phyloP scores from a whole-genome alignment of 2,888 invertebrate genomes.

The Lamproptera curius region DNA sequence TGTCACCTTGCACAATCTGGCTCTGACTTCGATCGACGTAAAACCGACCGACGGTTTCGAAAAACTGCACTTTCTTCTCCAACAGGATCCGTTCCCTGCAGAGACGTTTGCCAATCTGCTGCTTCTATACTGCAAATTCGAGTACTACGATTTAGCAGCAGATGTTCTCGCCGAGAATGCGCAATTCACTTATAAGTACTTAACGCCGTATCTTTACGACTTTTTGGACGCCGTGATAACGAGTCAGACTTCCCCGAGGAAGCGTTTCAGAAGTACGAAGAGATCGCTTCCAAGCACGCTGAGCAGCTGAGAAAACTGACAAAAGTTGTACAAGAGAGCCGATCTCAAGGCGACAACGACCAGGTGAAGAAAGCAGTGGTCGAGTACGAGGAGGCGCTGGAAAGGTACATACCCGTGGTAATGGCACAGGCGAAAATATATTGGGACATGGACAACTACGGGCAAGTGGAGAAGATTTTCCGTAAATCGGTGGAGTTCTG shows the following conservation, averaged over 20 bases:
- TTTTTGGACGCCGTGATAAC: conserved; percentile 98
- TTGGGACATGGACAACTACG: conserved; percentile 98
- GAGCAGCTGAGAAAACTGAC: conserved; percentile 94
- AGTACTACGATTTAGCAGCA: conserved; percentile 98
- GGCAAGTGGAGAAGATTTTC: conserved; percentile 97
- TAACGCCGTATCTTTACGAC: conserved; percentile 96
- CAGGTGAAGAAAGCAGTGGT: conserved; percentile 93
- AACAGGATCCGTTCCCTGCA: conserved; percentile 97
- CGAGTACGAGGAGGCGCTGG: conserved; percentile 93
- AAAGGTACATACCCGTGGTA: conserved; percentile 96
- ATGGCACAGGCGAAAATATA: conserved; percentile 99
- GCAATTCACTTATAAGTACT: conserved; percentile 95
- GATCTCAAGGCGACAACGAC: conserved; percentile 92
- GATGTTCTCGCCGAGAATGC: conserved; percentile 98
- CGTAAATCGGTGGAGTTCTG: conserved; percentile 98
- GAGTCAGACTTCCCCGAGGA: conserved; percentile 98
- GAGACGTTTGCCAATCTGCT: conserved; percentile 98
- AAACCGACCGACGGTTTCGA: conserved; percentile 96
- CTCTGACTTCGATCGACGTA: conserved; percentile 90
- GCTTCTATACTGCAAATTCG: conserved; percentile 96
- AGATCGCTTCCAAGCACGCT: conserved; percentile 93
- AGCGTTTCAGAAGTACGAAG: conserved; percentile 96
- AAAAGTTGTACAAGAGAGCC: conserved; percentile 95
- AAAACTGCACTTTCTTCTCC: conserved; percentile 88
- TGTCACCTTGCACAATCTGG: conserved; percentile 98